Evolutionary conservation across 2,797 vertebrate genomes (phyloP).

Genomic region (Macroramphosus scolopax): DNA sequence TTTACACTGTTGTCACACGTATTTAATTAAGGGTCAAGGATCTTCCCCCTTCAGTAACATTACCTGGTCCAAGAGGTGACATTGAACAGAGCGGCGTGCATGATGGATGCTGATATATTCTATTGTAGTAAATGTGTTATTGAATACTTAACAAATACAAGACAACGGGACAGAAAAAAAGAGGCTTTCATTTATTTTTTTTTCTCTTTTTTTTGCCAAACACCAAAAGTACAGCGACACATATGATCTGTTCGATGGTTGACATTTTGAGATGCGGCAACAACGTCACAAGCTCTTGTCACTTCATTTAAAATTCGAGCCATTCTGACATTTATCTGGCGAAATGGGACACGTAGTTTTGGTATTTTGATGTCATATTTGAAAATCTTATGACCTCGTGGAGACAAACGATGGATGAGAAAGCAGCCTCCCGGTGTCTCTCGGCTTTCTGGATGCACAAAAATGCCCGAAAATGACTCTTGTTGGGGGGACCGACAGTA

Average conservation of each 20-base stretch:
- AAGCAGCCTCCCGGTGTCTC: slow-evolving; percentile 27
- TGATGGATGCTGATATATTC: too few relatives aligned
- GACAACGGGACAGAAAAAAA: slow-evolving; percentile 37
- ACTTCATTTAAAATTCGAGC: slow-evolving; percentile 41
- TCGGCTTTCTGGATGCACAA: slow-evolving; percentile 30
- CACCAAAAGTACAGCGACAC: slow-evolving; percentile 73
- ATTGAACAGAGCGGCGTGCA: too few relatives aligned
- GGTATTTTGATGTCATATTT: slow-evolving; percentile 42
- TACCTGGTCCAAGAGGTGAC: too few relatives aligned
- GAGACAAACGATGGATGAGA: slow-evolving; percentile 26
- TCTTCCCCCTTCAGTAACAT: too few relatives aligned
- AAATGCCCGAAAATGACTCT: slow-evolving; percentile 32
- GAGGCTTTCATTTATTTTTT: slow-evolving; percentile 27
- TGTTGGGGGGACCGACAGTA: slow-evolving; percentile 43
- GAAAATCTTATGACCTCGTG: neutral
- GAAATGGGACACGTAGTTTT: slow-evolving; percentile 54
- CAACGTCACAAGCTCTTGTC: slow-evolving; percentile 28
- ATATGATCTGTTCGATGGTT: slow-evolving; percentile 52
- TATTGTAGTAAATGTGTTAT: too few relatives aligned
- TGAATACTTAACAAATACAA: slow-evolving; percentile 14
- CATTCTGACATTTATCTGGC: slow-evolving; percentile 58
- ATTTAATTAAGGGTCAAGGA: too few relatives aligned
- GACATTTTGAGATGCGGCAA: slow-evolving; percentile 63
- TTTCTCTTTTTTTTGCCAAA: slow-evolving; percentile 56
- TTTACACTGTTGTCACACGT: slow-evolving; percentile 1